Evolutionary conservation across 2,113 vertebrate genomes (phyloP).

Genomic region (Haemorhous mexicanus): DNA sequence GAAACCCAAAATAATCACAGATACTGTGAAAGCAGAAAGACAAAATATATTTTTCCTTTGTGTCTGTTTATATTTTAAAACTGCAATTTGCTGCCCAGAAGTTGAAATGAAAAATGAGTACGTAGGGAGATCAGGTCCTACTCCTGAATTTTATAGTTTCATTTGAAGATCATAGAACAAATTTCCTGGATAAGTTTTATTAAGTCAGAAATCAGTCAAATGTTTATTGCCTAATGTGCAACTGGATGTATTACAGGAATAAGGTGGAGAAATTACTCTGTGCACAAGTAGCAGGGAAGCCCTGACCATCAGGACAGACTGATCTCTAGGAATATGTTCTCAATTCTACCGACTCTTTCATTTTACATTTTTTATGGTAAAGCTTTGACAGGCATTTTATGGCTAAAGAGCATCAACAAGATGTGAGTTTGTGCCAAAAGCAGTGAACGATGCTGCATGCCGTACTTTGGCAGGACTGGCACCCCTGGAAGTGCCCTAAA

Average conservation of each 20-base stretch:
- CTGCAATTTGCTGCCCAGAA: background rate
- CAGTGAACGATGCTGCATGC: background rate
- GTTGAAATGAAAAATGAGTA: background rate
- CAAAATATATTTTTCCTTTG: background rate
- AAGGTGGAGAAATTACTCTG: background rate
- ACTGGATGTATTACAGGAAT: background rate
- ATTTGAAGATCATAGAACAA: background rate
- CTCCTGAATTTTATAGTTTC: background rate
- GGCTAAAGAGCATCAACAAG: background rate
- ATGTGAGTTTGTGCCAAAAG: background rate
- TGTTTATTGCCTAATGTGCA: background rate
- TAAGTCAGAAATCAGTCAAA: background rate
- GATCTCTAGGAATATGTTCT: background rate
- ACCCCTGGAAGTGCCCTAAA: background rate
- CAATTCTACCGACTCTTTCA: background rate
- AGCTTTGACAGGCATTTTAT: background rate
- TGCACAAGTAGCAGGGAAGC: background rate
- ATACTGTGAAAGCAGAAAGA: background rate
- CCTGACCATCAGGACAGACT: background rate
- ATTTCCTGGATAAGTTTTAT: background rate
- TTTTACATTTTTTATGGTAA: background rate
- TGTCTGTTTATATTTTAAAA: background rate
- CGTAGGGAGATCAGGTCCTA: background rate
- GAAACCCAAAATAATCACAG: background rate
- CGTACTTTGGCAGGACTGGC: background rate